Conservation (phyloP, 2,888 invertebrate genomes). For the Heliothis peltigera region DNA sequence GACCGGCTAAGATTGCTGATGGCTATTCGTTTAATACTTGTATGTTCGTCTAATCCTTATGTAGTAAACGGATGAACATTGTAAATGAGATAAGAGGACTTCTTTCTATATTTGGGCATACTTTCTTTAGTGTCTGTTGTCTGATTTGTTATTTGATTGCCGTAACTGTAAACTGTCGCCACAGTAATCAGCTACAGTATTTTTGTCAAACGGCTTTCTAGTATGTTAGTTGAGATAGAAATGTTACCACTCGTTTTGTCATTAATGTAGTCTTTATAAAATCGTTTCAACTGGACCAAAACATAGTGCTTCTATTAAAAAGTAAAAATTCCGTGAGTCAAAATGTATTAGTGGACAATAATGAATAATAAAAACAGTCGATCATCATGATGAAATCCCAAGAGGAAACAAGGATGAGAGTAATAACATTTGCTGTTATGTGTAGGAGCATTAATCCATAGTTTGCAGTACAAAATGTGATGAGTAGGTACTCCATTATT, state of each 20-base stretch:
- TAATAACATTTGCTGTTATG: background rate
- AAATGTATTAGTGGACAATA: too few relatives aligned
- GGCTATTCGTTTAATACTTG: constrained; percentile 66
- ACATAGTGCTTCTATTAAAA: too few relatives aligned
- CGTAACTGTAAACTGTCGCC: too few relatives aligned
- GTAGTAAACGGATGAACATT: constrained; percentile 34
- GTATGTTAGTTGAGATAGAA: too few relatives aligned
- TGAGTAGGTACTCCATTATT: constrained; percentile 9
- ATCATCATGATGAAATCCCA: constrained; percentile 54
- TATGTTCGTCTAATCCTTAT: constrained; percentile 62
- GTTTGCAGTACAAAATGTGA: background rate
- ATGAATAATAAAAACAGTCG: constrained; percentile 37
- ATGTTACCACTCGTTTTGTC: too few relatives aligned
- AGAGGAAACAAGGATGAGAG: constrained; percentile 35
- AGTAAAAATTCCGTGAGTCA: too few relatives aligned
- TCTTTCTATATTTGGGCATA: constrained; percentile 31
- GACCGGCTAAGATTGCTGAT: constrained; percentile 49
- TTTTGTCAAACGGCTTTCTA: too few relatives aligned
- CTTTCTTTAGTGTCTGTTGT: constrained; percentile 25
- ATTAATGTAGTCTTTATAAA: too few relatives aligned
- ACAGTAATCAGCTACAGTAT: too few relatives aligned
- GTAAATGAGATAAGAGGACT: constrained; percentile 51
- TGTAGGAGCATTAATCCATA: background rate
- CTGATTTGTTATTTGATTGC: background rate
- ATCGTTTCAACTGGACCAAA: too few relatives aligned